Evolutionary conservation across 1,140 invertebrate genomes (phyloP), one percentile per base, ranked within the genome.

Genomic region (Phocides pigmalion): DNA sequence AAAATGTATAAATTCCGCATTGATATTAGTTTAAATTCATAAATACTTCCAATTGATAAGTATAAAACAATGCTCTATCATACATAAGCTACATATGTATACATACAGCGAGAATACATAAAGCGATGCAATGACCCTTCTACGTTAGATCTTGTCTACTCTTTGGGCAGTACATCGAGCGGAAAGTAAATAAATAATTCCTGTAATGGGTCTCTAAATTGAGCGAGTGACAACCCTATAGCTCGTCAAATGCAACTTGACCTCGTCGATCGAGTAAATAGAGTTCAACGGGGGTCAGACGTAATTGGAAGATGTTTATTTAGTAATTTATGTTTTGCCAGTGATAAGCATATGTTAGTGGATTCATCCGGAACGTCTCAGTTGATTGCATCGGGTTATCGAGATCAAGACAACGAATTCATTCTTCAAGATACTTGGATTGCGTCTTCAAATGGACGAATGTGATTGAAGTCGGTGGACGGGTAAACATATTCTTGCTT

Each of bases 171-270:
- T 22, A 74, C 63, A 74, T 72, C 56, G 17, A 72, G 65, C 68
- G 64, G 72, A 81, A 78, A 81, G 79, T 74, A 82, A 82, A 84
- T 82, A 84, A 79, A 84, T 81, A 80, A 82, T 82, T 76, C 78
- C 47, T 44, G 72, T 81, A 81, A 81, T 79, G 71, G 75, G 68
- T 74, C 62, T 67, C 69, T 64, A 78, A 81, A 79, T 82, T 70
- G 74, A 66, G 75, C 64, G 62, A 70, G 66, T 71, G 78, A 76
- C 78, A 70, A 65, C 28, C 46, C 47, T 37, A 61, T 50, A 67
- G 68, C 58, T 66, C 65, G 68, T 70, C 79, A 72, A 73, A 76
- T 73, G 56, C 64, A 74, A 70, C 56, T 72, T 75, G 74, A 78
- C 68, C 75, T 46, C 11, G 59, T 46, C 61, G 44, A n/a, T 16